A percentile compares a stretch with the other conserved stretches of the same genome.
These are phyloP conservation scores for Flabesymbios commensalis DNA, from an alignment of 2,888 invertebrate species.

Conservation along the genomic window DNA sequence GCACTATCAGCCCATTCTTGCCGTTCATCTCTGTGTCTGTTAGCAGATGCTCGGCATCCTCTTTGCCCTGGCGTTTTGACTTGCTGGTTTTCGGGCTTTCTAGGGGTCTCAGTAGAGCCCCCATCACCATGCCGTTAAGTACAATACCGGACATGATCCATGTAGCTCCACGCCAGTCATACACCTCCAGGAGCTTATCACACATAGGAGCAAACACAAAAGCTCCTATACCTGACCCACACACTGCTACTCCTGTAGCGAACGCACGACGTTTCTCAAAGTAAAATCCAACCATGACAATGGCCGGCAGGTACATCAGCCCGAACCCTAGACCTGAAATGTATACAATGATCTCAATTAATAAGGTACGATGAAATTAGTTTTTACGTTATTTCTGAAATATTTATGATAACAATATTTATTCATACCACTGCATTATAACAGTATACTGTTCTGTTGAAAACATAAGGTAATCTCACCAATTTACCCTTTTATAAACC, in stretches of 20 bases:
- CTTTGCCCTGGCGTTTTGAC: neutral
- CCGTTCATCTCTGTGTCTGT: neutral
- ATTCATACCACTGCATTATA: too few relatives aligned
- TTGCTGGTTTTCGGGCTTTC: conserved; percentile 44
- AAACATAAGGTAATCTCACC: too few relatives aligned
- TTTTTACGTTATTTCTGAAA: too few relatives aligned
- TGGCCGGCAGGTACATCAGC: conserved; percentile 92
- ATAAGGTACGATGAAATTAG: too few relatives aligned
- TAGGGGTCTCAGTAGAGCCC: conserved; percentile 84
- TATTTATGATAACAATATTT: too few relatives aligned
- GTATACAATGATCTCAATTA: too few relatives aligned
- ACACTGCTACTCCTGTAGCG: conserved; percentile 93
- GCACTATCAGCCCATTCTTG: neutral
- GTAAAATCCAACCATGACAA: conserved; percentile 94
- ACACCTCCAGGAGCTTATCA: conserved; percentile 67
- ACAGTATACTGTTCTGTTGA: too few relatives aligned
- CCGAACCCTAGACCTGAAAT: conserved; percentile 85
- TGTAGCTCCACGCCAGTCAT: conserved; percentile 78
- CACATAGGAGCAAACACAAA: conserved; percentile 84
- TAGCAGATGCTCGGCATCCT: neutral
- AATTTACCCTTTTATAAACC: too few relatives aligned
- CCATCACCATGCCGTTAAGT: conserved; percentile 77
- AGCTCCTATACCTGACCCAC: conserved; percentile 93
- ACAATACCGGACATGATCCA: conserved; percentile 80
- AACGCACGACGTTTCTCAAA: conserved; percentile 94